A percentile compares a stretch with the other conserved stretches of the same genome.
phyloP scores from a whole-genome alignment of 2,113 vertebrate genomes.

The Vulpes lagopus region DNA sequence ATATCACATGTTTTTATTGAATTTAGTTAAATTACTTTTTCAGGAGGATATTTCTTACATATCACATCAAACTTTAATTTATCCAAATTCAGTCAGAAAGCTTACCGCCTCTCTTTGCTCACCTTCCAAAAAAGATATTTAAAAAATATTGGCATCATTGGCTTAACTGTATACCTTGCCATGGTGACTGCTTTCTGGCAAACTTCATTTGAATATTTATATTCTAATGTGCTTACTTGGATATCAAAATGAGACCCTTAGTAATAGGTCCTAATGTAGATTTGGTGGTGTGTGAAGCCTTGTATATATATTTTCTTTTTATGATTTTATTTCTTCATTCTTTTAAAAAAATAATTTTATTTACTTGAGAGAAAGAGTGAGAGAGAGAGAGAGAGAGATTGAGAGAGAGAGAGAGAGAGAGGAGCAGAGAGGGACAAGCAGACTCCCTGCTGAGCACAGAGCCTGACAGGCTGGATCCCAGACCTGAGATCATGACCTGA shows the following conservation, averaged over 20 bases:
- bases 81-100: background rate
- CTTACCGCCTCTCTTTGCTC: background rate
- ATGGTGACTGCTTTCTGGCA: background rate
- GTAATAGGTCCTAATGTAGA: background rate
- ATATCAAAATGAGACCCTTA: background rate
- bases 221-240: background rate
- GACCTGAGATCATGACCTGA: background rate
- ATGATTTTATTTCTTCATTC: background rate
- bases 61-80: slow-evolving; percentile 37
- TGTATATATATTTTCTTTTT: background rate
- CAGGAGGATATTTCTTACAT: background rate
- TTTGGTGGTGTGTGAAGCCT: background rate
- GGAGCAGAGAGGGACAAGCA: background rate
- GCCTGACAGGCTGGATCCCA: background rate
- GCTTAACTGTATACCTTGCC: background rate
- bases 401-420: background rate
- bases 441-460: background rate
- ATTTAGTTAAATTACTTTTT: slow-evolving; percentile 50
- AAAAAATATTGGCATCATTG: background rate
- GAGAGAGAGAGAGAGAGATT: too few relatives aligned
- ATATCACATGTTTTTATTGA: slow-evolving; percentile 15
- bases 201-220: background rate
- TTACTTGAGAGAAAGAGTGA: background rate
- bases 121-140: background rate
- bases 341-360: background rate